phyloP scores from a whole-genome alignment of 1,140 invertebrate genomes.

The Dufourea novaeangliae region DNA sequence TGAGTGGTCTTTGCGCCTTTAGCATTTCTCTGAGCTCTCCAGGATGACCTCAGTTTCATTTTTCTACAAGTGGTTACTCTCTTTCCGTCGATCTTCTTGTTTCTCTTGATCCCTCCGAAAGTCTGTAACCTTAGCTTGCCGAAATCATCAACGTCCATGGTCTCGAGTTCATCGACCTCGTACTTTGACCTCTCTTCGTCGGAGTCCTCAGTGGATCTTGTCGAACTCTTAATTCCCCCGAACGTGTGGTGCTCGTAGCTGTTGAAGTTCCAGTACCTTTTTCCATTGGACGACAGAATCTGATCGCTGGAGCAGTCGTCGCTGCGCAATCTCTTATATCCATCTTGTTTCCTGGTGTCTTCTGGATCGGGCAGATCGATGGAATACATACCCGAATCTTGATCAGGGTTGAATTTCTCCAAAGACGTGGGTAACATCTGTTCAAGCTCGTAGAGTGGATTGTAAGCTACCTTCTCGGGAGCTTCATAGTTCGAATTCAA shows the following conservation, averaged over 20 bases:
- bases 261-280: slow-evolving; percentile 58
- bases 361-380: slow-evolving; percentile 58
- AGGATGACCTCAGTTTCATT: slow-evolving; percentile 34
- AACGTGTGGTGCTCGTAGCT: slow-evolving; percentile 71
- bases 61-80: slow-evolving; percentile 43
- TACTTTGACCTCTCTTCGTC: slow-evolving; percentile 42
- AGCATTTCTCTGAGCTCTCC: background rate
- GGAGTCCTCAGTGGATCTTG: slow-evolving; percentile 11
- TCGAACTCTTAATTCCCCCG: slow-evolving; percentile 66
- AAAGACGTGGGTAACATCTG: background rate
- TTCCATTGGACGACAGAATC: slow-evolving; percentile 46
- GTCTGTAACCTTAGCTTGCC: slow-evolving; percentile 66
- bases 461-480: background rate
- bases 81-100: slow-evolving; percentile 40
- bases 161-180: slow-evolving; percentile 3
- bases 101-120: slow-evolving; percentile 70
- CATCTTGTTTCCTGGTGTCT: background rate
- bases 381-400: slow-evolving; percentile 69
- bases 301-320: slow-evolving; percentile 16
- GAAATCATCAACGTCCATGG: slow-evolving; percentile 24
- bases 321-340: slow-evolving; percentile 13
- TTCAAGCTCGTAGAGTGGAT: slow-evolving; percentile 51
- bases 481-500: background rate
- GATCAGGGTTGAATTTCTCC: slow-evolving; percentile 21
- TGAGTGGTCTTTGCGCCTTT: background rate